Conservation (phyloP, 2,888 invertebrate species). For the Heliconius aoede region DNA sequence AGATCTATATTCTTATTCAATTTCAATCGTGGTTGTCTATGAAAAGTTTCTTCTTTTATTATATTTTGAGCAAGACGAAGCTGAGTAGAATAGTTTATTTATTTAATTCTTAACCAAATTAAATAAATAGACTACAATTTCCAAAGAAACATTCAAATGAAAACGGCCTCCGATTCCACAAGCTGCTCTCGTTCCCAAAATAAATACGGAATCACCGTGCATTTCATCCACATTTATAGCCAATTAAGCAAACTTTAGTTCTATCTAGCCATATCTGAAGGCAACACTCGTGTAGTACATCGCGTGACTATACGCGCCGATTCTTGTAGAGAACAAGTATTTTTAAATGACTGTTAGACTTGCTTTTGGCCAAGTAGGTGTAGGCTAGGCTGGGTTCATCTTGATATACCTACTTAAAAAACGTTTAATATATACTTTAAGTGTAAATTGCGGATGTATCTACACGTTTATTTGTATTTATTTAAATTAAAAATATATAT, state of each 20-base stretch:
- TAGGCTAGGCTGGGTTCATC: background rate
- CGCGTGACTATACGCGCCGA: slow-evolving; percentile 72
- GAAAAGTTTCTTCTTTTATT: background rate
- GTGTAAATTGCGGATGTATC: background rate
- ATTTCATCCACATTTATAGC: slow-evolving; percentile 54
- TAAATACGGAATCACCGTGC: slow-evolving; percentile 44
- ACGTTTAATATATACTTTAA: background rate
- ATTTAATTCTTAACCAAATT: background rate
- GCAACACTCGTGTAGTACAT: slow-evolving; percentile 62
- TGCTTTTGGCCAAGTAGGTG: slow-evolving; percentile 21
- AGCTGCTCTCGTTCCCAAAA: slow-evolving; percentile 33
- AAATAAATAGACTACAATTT: background rate
- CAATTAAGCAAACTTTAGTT: slow-evolving; percentile 55
- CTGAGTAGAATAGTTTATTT: too few relatives aligned
- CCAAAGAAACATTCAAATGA: slow-evolving; percentile 8
- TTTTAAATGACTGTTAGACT: slow-evolving; percentile 51
- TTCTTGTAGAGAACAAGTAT: slow-evolving; percentile 66
- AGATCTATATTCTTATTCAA: slow-evolving; percentile 5
- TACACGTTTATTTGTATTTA: background rate
- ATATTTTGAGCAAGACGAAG: too few relatives aligned
- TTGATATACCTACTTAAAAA: background rate
- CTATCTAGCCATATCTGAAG: slow-evolving; percentile 61
- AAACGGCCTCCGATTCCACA: slow-evolving; percentile 10
- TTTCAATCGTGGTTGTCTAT: background rate
- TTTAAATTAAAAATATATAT: background rate